Percentiles rank a stretch among this genome's conserved stretches.
These are phyloP conservation scores for Zaprionus kolodkinae DNA, from an alignment of 1,140 invertebrate genomes.

Conservation along the genomic window DNA sequence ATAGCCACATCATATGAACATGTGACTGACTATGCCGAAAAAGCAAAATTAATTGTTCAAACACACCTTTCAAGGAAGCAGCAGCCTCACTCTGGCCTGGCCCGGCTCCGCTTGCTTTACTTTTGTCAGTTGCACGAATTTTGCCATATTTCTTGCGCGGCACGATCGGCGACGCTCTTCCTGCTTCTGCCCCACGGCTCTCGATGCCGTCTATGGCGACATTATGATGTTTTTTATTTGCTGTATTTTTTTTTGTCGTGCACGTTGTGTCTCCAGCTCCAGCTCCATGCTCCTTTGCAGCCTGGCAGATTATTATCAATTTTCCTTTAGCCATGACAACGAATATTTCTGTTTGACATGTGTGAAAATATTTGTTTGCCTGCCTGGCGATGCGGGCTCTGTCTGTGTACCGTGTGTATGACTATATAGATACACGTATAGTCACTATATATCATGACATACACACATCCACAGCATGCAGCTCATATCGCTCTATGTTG, in stretches of 20 bases:
- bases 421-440: neutral
- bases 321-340: slow-evolving; percentile 73
- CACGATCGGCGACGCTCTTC: slow-evolving; percentile 39
- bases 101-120: slow-evolving; percentile 29
- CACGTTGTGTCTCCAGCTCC: neutral
- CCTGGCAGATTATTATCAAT: slow-evolving; percentile 57
- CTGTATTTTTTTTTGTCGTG: slow-evolving; percentile 25
- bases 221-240: slow-evolving; percentile 33
- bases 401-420: too few relatives aligned
- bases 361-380: slow-evolving; percentile 63
- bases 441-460: slow-evolving; percentile 7
- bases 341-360: slow-evolving; percentile 72
- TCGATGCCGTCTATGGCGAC: slow-evolving; percentile 36
- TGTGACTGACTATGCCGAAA: slow-evolving; percentile 48
- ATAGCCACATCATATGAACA: neutral
- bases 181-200: neutral
- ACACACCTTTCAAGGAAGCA: slow-evolving; percentile 70
- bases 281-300: slow-evolving; percentile 12
- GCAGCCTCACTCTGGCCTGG: slow-evolving; percentile 7
- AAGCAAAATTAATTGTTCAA: slow-evolving; percentile 82
- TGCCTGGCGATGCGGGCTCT: slow-evolving; percentile 30
- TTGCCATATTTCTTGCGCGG: slow-evolving; percentile 47
- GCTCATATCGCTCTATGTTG: neutral
- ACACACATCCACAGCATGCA: neutral
- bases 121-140: slow-evolving; percentile 57